A percentile compares a stretch with the other conserved stretches of the same genome.
These are phyloP conservation scores for Polypedilum vanderplanki DNA, from an alignment of 1,140 invertebrate species.

Conservation along the genomic window DNA sequence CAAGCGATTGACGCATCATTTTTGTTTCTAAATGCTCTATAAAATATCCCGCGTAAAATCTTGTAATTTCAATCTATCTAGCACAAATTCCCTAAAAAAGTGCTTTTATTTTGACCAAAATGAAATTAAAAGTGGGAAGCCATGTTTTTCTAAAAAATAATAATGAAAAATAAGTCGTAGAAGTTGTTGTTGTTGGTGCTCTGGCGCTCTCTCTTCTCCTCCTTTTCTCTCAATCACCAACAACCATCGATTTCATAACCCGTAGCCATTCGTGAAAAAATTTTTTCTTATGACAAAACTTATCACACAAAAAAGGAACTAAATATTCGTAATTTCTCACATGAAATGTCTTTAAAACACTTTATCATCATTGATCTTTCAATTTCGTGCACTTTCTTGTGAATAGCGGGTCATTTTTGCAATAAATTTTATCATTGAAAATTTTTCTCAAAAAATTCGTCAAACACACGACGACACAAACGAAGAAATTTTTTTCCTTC, in stretches of 20 bases:
- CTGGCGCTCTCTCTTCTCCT: background rate
- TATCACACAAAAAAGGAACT: background rate
- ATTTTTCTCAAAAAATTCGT: background rate
- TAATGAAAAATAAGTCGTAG: constrained; percentile 25
- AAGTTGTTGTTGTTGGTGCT: constrained; percentile 17
- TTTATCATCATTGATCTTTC: background rate
- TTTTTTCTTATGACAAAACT: background rate
- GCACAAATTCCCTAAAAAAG: background rate
- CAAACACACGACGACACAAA: constrained; percentile 21
- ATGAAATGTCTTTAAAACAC: background rate
- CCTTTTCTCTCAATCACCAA: background rate
- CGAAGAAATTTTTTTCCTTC: constrained; percentile 4
- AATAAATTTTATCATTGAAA: constrained; percentile 14
- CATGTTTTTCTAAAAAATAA: constrained; percentile 28
- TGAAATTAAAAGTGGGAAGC: constrained; percentile 22
- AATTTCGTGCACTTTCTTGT: background rate
- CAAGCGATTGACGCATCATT: background rate
- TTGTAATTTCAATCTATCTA: background rate
- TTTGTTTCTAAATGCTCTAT: background rate
- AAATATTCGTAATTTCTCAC: background rate
- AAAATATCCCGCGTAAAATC: too few species aligned
- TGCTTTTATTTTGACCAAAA: background rate
- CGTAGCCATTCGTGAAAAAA: background rate
- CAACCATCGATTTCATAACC: constrained; percentile 24
- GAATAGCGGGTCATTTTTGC: background rate